Conservation (phyloP, 2,888 invertebrate species). For the Bugulina stolonifera region DNA sequence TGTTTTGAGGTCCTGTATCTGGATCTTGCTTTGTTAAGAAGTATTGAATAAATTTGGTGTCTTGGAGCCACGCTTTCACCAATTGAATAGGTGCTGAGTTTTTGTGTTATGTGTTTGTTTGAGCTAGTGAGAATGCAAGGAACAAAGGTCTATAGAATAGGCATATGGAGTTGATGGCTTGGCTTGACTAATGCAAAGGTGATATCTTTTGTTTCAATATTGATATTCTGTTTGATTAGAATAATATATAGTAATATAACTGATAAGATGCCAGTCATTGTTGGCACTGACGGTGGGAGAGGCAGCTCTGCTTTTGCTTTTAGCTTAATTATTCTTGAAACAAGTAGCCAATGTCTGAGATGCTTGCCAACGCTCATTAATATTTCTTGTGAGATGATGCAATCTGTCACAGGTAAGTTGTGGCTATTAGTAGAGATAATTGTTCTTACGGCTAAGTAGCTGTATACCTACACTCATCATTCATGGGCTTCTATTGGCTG, state of each 20-base stretch:
- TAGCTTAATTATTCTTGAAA: no score
- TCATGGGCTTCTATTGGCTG: no score
- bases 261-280: neutral
- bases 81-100: neutral
- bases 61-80: neutral
- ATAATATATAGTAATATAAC: neutral
- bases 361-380: no score
- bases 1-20: neutral
- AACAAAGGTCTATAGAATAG: no score
- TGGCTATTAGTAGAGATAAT: no score
- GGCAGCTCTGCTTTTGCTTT: no score
- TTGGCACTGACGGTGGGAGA: neutral
- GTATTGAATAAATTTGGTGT: neutral
- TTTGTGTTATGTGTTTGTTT: neutral
- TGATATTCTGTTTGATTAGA: slow-evolving; percentile 4
- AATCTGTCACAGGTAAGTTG: no score
- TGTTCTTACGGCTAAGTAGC: no score
- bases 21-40: neutral
- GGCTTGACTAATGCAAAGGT: neutral
- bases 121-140: neutral
- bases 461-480: no score
- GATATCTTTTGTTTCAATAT: slow-evolving; percentile 1
- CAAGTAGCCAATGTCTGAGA: no score
- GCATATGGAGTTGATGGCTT: neutral
- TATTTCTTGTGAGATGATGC: no score